Evolutionary conservation across 2,888 invertebrate genomes (phyloP).

Genomic region (Harpagoxenus sublaevis): DNA sequence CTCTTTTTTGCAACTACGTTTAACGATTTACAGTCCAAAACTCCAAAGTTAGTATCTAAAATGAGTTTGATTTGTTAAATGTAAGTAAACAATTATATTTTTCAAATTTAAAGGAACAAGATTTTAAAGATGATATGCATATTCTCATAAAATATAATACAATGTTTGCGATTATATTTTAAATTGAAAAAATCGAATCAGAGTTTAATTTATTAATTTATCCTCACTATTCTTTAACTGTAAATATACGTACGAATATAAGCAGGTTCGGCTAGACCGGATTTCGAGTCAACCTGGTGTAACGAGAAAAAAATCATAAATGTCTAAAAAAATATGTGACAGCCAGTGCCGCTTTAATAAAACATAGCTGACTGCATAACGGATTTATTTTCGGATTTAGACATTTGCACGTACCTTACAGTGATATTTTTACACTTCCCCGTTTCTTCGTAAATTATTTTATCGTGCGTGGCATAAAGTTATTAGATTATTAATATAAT

Average conservation of each 20-base stretch:
- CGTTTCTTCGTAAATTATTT: background rate
- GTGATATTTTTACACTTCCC: conserved; percentile 3
- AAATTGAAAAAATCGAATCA: background rate
- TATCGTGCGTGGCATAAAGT: background rate
- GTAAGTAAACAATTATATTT: background rate
- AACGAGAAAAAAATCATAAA: conserved; percentile 2
- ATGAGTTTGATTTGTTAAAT: background rate
- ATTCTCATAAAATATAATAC: background rate
- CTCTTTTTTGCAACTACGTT: background rate
- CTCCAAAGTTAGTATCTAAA: too few relatives aligned
- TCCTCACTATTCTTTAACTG: background rate
- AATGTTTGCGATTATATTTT: background rate
- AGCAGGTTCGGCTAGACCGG: background rate
- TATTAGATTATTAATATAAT: conserved; percentile 2
- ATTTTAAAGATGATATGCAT: background rate
- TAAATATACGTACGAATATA: background rate
- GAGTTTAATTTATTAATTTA: background rate
- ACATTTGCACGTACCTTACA: background rate
- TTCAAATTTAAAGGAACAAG: background rate
- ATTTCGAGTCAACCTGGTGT: background rate
- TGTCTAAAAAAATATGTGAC: conserved; percentile 5
- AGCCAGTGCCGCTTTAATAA: background rate
- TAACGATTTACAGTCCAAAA: background rate
- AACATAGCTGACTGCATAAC: background rate
- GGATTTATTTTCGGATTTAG: conserved; percentile 5